Base-by-base conservation (phyloP, 2,113 vertebrate species). In the Capricornis sumatraensis region DNA sequence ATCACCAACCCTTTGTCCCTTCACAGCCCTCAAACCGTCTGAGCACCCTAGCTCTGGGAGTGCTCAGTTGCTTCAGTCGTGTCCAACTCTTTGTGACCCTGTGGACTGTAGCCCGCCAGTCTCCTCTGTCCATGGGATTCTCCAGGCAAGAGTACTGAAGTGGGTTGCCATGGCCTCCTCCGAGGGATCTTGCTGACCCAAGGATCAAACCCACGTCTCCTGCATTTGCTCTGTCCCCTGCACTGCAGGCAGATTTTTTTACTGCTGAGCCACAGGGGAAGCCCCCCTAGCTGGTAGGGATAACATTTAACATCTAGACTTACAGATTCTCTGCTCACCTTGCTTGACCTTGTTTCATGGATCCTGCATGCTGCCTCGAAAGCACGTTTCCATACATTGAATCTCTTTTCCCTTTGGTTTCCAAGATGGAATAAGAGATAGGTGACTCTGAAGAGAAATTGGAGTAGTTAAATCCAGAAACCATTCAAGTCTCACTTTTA, bases 331-430 rank as follows among this genome's bases (percentile, higher is more conserved):
- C 27, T 2, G 33, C 14, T 19, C 25, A 19, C 25, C 55, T 47
- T 27, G 17, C 15, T 36, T 82, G 74, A 3, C 27, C 30, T 53
- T 60, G 16, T 76, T 47, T 47, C 15, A 7, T 6, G 25, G 81
- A 10, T 30, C 30, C 47, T 23, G 45, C 47, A 1, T 2, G 1
- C 67, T 60, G 28, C 81, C n/a, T 83, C 40, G 74, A 78, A 43
- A 81, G 33, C 47, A 9, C 25, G 52, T 84, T 86, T n/a, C 40
- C 88, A 88, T n/a, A 52, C 3, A 17, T 0, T 0, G 12, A 62
- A 25, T 67, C 50, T 84, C 7, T 57, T 91, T 64, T 88, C 84
- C 92, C 83, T 91, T 36, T 57, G 87, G 47, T 76, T 78, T 84
- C 83, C 47, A 43, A 1, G 74, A 78, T 40, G 25, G 58, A 53